Base-by-base conservation (phyloP, 2,888 invertebrate species). In the Ypsolopha scabrella region DNA sequence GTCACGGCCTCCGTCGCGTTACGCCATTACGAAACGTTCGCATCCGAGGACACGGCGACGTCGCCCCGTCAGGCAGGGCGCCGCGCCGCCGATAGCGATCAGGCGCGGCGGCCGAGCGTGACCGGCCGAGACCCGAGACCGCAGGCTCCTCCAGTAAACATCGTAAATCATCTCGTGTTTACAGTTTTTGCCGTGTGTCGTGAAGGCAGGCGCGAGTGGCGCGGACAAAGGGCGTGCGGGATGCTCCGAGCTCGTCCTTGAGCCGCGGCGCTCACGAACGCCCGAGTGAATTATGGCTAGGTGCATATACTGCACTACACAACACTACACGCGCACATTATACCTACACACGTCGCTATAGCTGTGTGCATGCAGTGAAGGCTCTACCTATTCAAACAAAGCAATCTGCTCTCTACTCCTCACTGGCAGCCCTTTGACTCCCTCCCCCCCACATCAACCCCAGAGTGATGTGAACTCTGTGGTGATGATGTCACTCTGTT, bases 361-460 rank as follows among this genome's bases (percentile, higher is more conserved):
- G 68, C 59, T 70, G 67, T 66, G 77, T 71, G 77, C 77, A 75
- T 71, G 77, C 77, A 75, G 72, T 70, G 80, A 79, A 85, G 82
- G 82, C 83, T 83, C 79, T 78, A 75, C 75, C 72, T 78, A 75
- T 74, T 81, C 81, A 77, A 82, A 86, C 85, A 86, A 86, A 86
- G 85, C 85, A 78, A 75, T 83, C 75, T 70, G 76, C 74, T 72
- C 76, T 74, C 75, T 72, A 77, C 76, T 76, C 78, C 71, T 71
- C 72, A 73, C 64, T 64, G 71, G 68, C 66, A 66, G 67, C 61
- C 65, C 65, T 24, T 67, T 67, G 64, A 67, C 70, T 64, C 63
- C 66, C 65, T 62, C 69, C 62, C 63, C 62, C 64, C 60, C 62
- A 63, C 68, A 63, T 67, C 66, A 63, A 67, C 13, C 11, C 14